These are phyloP conservation scores for Alloscopus bannaensis DNA, from an alignment of 2,888 invertebrate genomes.

Conservation along the genomic window DNA sequence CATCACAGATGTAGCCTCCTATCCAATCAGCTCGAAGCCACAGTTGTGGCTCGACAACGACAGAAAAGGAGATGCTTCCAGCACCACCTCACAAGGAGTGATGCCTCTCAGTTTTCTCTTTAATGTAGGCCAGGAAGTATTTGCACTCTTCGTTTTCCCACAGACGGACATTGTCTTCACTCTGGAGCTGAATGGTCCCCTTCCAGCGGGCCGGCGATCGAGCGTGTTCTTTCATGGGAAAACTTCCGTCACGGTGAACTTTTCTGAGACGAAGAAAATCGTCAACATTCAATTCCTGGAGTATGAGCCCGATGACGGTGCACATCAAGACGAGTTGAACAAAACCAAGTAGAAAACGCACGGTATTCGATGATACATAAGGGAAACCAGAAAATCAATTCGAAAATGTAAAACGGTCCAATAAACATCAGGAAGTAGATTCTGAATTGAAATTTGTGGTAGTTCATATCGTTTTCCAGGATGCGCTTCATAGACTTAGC, in stretches of 20 bases:
- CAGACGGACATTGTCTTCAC: slow-evolving; percentile 10
- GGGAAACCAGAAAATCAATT: too few species aligned
- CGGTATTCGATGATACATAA: too few species aligned
- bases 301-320: background rate
- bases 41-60: background rate
- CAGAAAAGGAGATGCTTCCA: background rate
- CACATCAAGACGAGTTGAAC: background rate
- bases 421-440: too few species aligned
- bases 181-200: background rate
- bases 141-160: slow-evolving; percentile 12
- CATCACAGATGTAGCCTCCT: slow-evolving; percentile 26
- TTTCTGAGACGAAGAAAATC: background rate
- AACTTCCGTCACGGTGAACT: background rate
- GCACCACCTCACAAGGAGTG: background rate
- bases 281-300: slow-evolving; percentile 16
- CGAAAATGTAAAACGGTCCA: too few species aligned
- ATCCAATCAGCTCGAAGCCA: background rate
- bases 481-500: too few species aligned
- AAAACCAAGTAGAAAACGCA: too few species aligned
- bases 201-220: background rate
- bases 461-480: too few species aligned
- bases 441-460: too few species aligned
- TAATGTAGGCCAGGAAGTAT: background rate
- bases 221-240: slow-evolving; percentile 22
- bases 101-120: slow-evolving; percentile 3